A percentile compares a stretch with the other conserved stretches of the same genome.
Conservation (phyloP, 2,797 vertebrate genomes). For the Taeniopygia guttata region DNA sequence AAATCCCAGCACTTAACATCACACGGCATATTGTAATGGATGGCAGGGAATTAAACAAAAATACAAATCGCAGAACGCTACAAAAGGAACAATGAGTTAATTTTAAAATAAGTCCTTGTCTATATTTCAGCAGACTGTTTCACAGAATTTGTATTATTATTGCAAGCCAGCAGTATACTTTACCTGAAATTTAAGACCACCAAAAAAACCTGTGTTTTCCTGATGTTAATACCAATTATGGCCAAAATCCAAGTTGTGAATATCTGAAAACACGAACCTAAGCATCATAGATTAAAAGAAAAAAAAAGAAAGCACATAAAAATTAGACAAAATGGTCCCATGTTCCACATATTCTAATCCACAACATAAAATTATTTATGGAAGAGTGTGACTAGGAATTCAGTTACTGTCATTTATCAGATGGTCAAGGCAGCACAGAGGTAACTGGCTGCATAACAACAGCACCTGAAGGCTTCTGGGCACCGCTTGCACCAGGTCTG, state of each 20-base stretch:
- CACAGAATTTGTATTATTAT: neutral
- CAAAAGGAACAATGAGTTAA: neutral
- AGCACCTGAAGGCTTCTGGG: neutral
- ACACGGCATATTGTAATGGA: neutral
- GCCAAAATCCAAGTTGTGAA: neutral
- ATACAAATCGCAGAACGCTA: neutral
- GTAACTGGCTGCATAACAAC: neutral
- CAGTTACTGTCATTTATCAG: slow-evolving; percentile 40
- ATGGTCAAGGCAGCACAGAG: neutral
- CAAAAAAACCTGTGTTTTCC: neutral
- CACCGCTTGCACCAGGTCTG: neutral
- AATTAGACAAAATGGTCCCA: neutral
- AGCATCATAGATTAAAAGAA: neutral
- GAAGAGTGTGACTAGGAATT: slow-evolving; percentile 36
- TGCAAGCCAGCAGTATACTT: neutral
- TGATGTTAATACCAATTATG: neutral
- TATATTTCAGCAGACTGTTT: neutral
- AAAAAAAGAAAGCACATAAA: neutral
- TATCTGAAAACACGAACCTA: neutral
- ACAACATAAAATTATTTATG: slow-evolving; percentile 27
- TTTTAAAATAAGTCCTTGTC: neutral
- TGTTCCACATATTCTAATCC: slow-evolving; percentile 20
- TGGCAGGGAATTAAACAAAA: neutral
- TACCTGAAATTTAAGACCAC: neutral
- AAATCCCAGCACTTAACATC: neutral